These are phyloP conservation scores for Artemisiospiza belli DNA, from an alignment of 2,113 vertebrate genomes.

Conservation along the genomic window DNA sequence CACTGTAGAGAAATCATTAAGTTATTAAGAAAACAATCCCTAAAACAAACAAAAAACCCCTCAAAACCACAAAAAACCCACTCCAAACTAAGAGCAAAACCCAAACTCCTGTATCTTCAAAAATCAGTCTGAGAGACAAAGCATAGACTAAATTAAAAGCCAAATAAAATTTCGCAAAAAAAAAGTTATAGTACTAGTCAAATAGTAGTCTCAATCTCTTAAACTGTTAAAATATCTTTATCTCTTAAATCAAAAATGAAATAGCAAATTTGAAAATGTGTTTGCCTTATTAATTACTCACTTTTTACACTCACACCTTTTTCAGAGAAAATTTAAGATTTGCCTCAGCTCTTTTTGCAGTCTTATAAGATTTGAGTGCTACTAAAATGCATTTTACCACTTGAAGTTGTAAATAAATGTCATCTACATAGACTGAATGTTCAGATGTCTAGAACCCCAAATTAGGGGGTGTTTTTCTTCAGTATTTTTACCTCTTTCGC, in stretches of 20 bases:
- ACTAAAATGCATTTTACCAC: background rate
- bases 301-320: background rate
- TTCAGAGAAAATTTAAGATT: background rate
- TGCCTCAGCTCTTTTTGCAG: background rate
- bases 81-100: background rate
- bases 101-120: accelerated
- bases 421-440: background rate
- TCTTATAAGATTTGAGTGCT: accelerated
- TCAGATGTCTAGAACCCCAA: background rate
- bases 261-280: background rate
- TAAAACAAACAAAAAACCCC: background rate
- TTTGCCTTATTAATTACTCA: background rate
- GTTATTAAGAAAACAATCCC: background rate
- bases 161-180: background rate
- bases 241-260: background rate
- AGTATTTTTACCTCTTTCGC: slow-evolving; percentile 72
- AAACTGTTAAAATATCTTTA: background rate
- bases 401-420: background rate
- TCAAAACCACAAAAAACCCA: background rate
- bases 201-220: background rate
- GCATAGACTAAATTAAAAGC: background rate
- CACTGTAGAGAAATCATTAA: background rate
- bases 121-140: background rate
- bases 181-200: background rate
- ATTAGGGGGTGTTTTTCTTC: accelerated